These are phyloP conservation scores for Athalia circularis DNA, from an alignment of 2,888 invertebrate species.

Conservation along the genomic window DNA sequence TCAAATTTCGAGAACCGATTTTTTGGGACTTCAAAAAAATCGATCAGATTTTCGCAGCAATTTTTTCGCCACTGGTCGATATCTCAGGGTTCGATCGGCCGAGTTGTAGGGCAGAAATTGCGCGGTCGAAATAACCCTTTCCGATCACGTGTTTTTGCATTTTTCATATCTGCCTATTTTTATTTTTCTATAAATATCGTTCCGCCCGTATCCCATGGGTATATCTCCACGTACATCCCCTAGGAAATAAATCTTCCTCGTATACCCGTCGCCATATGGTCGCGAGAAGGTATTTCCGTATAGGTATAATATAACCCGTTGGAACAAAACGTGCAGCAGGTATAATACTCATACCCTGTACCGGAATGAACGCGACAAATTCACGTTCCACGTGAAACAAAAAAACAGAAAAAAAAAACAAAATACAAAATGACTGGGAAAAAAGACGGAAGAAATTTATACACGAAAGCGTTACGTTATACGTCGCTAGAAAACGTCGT, in stretches of 20 bases:
- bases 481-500: too few species aligned
- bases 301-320: not conserved
- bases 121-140: constrained; percentile 16
- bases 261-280: not conserved
- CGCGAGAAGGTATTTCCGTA: not conserved
- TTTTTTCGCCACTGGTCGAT: too few species aligned
- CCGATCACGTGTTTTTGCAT: not conserved
- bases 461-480: too few species aligned
- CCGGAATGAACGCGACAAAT: too few species aligned
- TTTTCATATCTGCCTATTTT: not conserved
- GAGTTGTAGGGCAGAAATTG: constrained; percentile 7
- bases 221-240: not conserved
- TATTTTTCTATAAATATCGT: not conserved
- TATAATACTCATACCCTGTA: too few species aligned
- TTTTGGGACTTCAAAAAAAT: too few species aligned
- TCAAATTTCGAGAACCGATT: too few species aligned
- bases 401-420: not conserved
- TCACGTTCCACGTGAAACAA: not conserved
- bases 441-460: too few species aligned
- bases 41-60: too few species aligned
- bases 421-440: too few species aligned
- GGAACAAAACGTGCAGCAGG: not conserved
- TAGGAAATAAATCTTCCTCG: constrained; percentile 15
- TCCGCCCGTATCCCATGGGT: not conserved
- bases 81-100: not conserved